Percentiles rank a stretch among this genome's conserved stretches.
Evolutionary conservation across 2,797 vertebrate species (phyloP).

Genomic region (Sebastes kiyomatsui): DNA sequence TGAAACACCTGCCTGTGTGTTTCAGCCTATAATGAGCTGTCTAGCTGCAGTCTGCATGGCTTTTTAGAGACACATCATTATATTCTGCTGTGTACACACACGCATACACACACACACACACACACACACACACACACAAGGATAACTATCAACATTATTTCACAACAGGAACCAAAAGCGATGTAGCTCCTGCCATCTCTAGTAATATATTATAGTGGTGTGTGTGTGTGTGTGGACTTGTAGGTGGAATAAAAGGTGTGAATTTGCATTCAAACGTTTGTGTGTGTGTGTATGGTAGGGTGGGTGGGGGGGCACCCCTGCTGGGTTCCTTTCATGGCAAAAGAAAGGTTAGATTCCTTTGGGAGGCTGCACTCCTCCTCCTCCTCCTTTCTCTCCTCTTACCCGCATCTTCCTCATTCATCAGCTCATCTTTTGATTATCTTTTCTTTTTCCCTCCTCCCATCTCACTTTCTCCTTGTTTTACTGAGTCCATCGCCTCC

Average conservation of each 20-base stretch:
- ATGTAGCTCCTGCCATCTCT: slow-evolving; percentile 4
- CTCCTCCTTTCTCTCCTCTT: slow-evolving; percentile 14
- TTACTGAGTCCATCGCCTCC: background rate
- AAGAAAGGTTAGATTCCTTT: slow-evolving; percentile 80
- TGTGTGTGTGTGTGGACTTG: slow-evolving; percentile 12
- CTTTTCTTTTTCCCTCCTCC: slow-evolving; percentile 3
- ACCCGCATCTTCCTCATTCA: slow-evolving; percentile 37
- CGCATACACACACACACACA: slow-evolving; percentile 20
- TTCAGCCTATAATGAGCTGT: slow-evolving; percentile 76
- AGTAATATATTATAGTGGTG: slow-evolving; percentile 6
- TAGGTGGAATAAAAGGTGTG: slow-evolving; percentile 36
- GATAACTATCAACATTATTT: slow-evolving; percentile 33
- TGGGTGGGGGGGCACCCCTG: slow-evolving; percentile 36
- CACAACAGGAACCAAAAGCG: slow-evolving; percentile 32
- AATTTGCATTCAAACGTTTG: slow-evolving; percentile 21
- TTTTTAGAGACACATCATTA: slow-evolving; percentile 71
- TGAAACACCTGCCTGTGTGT: slow-evolving; percentile 78
- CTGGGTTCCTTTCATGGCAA: slow-evolving; percentile 67
- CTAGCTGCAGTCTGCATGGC: slow-evolving; percentile 68
- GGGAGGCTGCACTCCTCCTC: slow-evolving; percentile 68
- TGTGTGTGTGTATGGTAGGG: slow-evolving; percentile 23
- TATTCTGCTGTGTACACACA: slow-evolving; percentile 28
- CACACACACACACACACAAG: background rate
- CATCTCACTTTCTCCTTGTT: slow-evolving; percentile 40
- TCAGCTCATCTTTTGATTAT: slow-evolving; percentile 49